phyloP scores from a whole-genome alignment of 2,888 invertebrate species.

The Seira musarum region DNA sequence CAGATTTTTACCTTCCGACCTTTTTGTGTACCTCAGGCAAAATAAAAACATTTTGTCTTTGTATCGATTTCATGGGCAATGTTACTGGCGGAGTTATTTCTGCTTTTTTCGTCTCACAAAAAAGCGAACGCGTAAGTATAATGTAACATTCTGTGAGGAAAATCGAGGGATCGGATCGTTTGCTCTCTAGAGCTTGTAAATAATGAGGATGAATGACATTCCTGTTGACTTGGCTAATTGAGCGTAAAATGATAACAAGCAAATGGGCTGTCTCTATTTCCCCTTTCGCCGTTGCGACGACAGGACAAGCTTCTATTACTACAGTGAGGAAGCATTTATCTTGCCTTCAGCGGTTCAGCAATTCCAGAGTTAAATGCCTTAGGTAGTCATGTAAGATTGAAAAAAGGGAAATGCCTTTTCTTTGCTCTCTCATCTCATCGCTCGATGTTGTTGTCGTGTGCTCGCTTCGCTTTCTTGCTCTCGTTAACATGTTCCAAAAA shows the following conservation, averaged over 20 bases:
- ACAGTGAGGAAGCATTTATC: no score
- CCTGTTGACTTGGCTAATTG: conserved; percentile 61
- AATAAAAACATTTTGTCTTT: background rate
- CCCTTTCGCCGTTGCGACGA: background rate
- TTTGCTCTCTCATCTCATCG: no score
- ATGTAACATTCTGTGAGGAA: conserved; percentile 5
- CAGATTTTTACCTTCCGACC: background rate
- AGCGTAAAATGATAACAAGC: conserved; percentile 65
- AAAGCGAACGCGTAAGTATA: conserved; percentile 22
- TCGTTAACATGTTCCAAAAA: no score
- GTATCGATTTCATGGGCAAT: conserved; percentile 5
- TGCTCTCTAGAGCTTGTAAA: background rate
- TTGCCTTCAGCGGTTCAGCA: no score
- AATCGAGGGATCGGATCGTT: conserved; percentile 5
- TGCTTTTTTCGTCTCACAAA: conserved; percentile 21
- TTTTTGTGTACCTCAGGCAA: background rate
- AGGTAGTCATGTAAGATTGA: no score
- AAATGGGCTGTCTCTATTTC: conserved; percentile 41
- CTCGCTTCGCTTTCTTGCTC: no score
- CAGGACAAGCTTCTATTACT: no score
- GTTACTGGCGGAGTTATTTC: background rate
- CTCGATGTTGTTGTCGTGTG: no score
- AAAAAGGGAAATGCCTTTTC: no score
- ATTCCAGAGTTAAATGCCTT: no score
- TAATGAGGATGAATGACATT: conserved; percentile 25